Evolutionary conservation across 2,113 vertebrate species (phyloP).

Genomic region (Hydropotes inermis): DNA sequence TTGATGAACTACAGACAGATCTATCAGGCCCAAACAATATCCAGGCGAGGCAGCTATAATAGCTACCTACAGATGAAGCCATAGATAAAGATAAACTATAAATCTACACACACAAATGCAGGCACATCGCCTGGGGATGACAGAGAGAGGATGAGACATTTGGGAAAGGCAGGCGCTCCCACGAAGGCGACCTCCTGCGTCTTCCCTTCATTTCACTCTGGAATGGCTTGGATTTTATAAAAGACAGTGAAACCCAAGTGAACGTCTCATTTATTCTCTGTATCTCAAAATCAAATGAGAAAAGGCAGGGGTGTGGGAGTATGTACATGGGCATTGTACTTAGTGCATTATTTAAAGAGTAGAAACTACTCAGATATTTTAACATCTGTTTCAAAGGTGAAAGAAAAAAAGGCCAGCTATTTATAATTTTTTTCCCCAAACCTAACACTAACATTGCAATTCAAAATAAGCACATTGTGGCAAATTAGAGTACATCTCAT

Average conservation of each 20-base stretch:
- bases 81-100: slow-evolving; percentile 98
- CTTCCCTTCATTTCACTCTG: slow-evolving; percentile 28
- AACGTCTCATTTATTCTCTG: slow-evolving; percentile 22
- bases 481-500: not conserved
- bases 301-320: not conserved
- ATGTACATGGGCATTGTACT: not conserved
- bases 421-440: not conserved
- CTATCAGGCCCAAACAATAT: slow-evolving; percentile 96
- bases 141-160: slow-evolving; percentile 77
- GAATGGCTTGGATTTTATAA: slow-evolving; percentile 69
- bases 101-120: slow-evolving; percentile 90
- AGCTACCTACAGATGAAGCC: slow-evolving; percentile 97
- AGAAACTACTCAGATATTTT: not conserved
- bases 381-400: not conserved
- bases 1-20: slow-evolving; percentile 95
- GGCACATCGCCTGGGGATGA: slow-evolving; percentile 82
- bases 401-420: not conserved
- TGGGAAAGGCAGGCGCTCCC: slow-evolving; percentile 71
- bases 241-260: slow-evolving; percentile 43
- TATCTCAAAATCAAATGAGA: slow-evolving; percentile 61
- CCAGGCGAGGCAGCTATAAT: slow-evolving; percentile 92
- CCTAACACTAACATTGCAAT: not conserved
- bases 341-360: slow-evolving; percentile 35
- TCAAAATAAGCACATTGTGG: not conserved
- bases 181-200: slow-evolving; percentile 62